Conservation (phyloP, 2,113 vertebrate species). For the rat (Rattus norvegicus) region GRCr8 NC_086028.1:11723501-11724000, state of each 20-base stretch:
- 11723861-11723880: constrained; percentile 27
- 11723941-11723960: constrained; percentile 39
- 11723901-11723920: constrained; percentile 1
- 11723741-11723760: neutral
- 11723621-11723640: neutral
- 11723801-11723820: constrained; percentile 15
- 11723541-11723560: neutral
- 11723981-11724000: neutral
- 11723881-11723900: neutral
- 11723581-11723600: neutral
- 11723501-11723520: neutral
- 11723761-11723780: constrained; percentile 13
- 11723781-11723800: neutral
- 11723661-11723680: neutral
- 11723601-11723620: neutral
- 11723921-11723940: constrained; percentile 49
- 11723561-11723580: neutral
- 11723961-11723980: constrained; percentile 37
- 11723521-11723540: neutral
- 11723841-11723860: constrained; percentile 28
- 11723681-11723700: constrained; percentile 21
- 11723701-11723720: neutral
- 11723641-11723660: constrained; percentile 1
- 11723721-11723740: neutral
- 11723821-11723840: neutral